These are phyloP conservation scores for Reinhardtius hippoglossoides DNA, from an alignment of 2,113 vertebrate genomes.

Conservation along the genomic window DNA sequence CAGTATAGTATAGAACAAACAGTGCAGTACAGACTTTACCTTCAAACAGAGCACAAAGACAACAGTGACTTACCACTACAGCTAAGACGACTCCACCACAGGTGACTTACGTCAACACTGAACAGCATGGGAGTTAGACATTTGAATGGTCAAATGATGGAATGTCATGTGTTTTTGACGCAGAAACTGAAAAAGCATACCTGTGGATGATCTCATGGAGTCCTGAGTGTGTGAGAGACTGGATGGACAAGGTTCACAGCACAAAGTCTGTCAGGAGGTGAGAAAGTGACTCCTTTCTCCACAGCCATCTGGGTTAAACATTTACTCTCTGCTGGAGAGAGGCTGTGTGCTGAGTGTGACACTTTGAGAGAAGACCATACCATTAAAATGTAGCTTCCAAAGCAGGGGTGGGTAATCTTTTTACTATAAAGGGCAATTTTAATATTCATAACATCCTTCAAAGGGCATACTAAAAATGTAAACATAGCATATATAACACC, in stretches of 20 bases:
- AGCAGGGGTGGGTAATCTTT: too few relatives aligned
- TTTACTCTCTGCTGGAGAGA: constrained; percentile 58
- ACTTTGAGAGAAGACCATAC: background rate
- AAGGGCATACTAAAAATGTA: too few relatives aligned
- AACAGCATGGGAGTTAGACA: background rate
- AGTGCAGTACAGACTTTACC: background rate
- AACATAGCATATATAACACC: too few relatives aligned
- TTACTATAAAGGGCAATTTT: too few relatives aligned
- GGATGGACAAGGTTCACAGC: constrained; percentile 68
- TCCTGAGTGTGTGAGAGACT: constrained; percentile 11
- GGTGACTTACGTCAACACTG: background rate
- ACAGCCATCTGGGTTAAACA: constrained; percentile 65
- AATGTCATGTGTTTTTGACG: constrained; percentile 3
- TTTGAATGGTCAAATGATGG: constrained; percentile 23
- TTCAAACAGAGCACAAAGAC: background rate
- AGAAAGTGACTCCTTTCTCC: constrained; percentile 42
- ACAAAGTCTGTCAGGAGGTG: constrained; percentile 21
- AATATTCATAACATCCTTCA: too few relatives aligned
- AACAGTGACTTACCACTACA: background rate
- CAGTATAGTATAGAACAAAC: background rate
- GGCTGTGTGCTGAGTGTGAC: background rate
- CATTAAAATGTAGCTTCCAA: too few relatives aligned
- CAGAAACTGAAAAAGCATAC: constrained; percentile 49
- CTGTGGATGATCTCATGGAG: constrained; percentile 66
- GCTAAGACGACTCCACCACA: background rate